Evolutionary conservation across 2,888 invertebrate species (phyloP).

Genomic region (Nomada fucata): DNA sequence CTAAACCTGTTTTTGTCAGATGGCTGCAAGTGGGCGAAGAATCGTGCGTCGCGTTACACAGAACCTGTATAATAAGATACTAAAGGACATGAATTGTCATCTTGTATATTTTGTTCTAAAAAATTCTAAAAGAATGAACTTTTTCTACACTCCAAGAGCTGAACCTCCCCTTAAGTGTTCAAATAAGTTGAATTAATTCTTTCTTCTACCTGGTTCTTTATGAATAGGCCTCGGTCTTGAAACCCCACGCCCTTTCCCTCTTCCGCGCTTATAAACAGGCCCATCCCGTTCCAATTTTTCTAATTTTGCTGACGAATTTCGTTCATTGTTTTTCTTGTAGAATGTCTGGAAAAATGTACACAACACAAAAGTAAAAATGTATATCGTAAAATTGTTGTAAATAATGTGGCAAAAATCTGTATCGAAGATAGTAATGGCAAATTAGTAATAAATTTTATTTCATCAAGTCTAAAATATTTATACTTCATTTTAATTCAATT

Average conservation of each 20-base stretch:
- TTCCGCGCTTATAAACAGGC: slow-evolving; percentile 67
- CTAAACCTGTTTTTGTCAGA: too few species aligned
- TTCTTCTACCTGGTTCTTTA: slow-evolving; percentile 82
- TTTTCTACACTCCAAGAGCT: too few species aligned
- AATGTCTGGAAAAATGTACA: slow-evolving; percentile 73
- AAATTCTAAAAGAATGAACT: too few species aligned
- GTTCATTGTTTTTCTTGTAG: slow-evolving; percentile 78
- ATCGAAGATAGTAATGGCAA: slow-evolving; percentile 3
- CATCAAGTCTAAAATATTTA: background rate
- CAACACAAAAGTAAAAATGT: too few species aligned
- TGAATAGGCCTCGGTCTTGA: slow-evolving; percentile 73
- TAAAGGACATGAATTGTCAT: too few species aligned
- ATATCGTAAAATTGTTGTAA: too few species aligned
- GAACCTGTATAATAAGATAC: too few species aligned
- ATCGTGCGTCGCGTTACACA: too few species aligned
- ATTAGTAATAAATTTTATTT: background rate
- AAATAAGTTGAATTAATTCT: slow-evolving; percentile 12
- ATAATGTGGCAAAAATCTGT: background rate
- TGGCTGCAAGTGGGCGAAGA: too few species aligned
- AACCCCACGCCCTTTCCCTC: slow-evolving; percentile 72
- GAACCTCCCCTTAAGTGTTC: background rate
- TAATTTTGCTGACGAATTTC: slow-evolving; percentile 66
- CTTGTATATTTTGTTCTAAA: too few species aligned
- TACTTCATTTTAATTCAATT: background rate
- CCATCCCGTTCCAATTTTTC: slow-evolving; percentile 72